phyloP scores from a whole-genome alignment of 2,113 vertebrate species.

The Penelope pileata region DNA sequence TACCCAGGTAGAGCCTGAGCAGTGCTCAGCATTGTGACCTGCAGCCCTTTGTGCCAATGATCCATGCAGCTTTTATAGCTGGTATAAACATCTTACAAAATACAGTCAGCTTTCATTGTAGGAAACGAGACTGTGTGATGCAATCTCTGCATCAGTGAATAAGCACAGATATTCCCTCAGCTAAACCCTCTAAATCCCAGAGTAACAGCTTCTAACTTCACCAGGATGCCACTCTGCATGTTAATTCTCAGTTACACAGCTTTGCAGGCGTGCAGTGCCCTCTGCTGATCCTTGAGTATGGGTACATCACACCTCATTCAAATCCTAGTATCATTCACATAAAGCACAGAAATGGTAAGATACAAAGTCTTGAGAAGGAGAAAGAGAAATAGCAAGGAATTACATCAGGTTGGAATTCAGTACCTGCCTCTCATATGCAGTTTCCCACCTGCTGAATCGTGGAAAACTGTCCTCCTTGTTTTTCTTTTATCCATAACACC shows the following conservation, averaged over 20 bases:
- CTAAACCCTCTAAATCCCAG: background rate
- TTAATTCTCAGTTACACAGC: background rate
- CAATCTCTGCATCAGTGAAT: background rate
- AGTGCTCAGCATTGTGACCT: background rate
- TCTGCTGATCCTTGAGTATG: conserved; percentile 35
- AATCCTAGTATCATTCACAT: background rate
- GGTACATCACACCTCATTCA: background rate
- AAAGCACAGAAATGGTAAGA: background rate
- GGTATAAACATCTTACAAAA: background rate
- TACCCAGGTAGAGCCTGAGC: background rate
- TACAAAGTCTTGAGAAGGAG: background rate
- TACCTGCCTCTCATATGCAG: background rate
- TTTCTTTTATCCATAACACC: background rate
- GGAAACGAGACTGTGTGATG: background rate
- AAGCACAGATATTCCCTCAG: background rate
- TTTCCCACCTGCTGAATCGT: background rate
- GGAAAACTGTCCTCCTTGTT: background rate
- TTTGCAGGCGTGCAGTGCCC: conserved; percentile 29
- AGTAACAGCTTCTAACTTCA: background rate
- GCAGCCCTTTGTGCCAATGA: background rate
- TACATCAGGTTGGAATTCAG: background rate
- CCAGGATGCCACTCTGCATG: background rate
- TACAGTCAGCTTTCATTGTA: background rate
- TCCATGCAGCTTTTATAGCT: background rate
- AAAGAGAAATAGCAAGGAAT: background rate